These are phyloP conservation scores for Hydrotaea cyrtoneurina DNA, from an alignment of 2,888 invertebrate genomes.

Conservation along the genomic window DNA sequence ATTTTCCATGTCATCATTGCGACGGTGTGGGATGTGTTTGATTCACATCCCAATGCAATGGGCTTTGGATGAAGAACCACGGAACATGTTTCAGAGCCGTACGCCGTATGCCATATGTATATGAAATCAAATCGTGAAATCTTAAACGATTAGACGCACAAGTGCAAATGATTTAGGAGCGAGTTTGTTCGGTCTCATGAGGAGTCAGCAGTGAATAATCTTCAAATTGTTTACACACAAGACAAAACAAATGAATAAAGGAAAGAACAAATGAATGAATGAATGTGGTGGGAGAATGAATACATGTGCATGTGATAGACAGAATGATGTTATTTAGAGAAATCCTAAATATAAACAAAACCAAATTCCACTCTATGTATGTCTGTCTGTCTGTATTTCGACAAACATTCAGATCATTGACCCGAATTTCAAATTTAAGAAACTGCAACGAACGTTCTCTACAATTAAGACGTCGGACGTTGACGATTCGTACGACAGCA, in stretches of 20 bases:
- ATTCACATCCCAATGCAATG: background rate
- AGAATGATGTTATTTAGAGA: conserved; percentile 49
- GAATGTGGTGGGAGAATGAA: background rate
- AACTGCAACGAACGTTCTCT: background rate
- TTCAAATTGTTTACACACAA: background rate
- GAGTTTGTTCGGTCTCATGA: background rate
- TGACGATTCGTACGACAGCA: background rate
- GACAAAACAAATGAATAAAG: background rate
- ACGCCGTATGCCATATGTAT: background rate
- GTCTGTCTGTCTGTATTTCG: conserved; percentile 5
- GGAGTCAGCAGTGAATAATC: conserved; percentile 5
- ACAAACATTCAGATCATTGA: conserved; percentile 44
- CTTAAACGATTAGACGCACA: conserved; percentile 51
- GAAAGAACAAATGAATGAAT: conserved; percentile 29
- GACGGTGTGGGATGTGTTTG: background rate
- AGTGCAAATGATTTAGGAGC: conserved; percentile 58
- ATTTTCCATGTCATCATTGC: conserved; percentile 35
- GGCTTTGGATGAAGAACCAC: background rate
- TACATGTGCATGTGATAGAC: conserved; percentile 42
- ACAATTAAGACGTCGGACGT: background rate
- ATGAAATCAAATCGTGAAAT: conserved; percentile 31
- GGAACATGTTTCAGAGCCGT: background rate
- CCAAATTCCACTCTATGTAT: background rate
- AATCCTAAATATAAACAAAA: conserved; percentile 55
- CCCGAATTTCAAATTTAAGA: conserved; percentile 23